These are phyloP conservation scores for Cochlearius cochlearius DNA, from an alignment of 2,113 vertebrate genomes.

Conservation along the genomic window DNA sequence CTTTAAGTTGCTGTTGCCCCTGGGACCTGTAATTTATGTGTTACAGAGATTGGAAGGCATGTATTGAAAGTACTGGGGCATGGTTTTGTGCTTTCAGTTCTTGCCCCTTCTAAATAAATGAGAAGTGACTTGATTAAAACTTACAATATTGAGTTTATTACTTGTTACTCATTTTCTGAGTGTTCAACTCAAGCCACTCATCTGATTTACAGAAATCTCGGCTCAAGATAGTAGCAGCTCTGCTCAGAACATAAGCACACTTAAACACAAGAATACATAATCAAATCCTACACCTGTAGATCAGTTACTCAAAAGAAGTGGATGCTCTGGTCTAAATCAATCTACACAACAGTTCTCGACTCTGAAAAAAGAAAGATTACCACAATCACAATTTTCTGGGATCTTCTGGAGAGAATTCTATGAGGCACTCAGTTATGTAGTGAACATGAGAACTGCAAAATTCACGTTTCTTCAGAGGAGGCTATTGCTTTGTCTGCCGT, in stretches of 20 bases:
- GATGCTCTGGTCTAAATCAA: not conserved
- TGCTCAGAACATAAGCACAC: not conserved
- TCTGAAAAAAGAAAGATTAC: not conserved
- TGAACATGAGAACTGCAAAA: not conserved
- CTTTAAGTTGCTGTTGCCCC: not conserved
- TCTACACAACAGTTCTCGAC: not conserved
- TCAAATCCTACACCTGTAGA: not conserved
- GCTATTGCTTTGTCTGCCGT: not conserved
- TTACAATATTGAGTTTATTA: not conserved
- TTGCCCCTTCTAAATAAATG: not conserved
- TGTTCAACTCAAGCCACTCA: not conserved
- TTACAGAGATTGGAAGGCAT: not conserved
- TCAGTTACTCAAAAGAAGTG: not conserved
- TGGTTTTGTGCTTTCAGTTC: not conserved
- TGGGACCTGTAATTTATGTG: not conserved
- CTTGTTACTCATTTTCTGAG: not conserved
- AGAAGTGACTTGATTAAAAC: not conserved
- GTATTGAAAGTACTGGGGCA: not conserved
- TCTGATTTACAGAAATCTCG: not conserved
- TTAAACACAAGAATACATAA: not conserved
- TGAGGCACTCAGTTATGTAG: not conserved
- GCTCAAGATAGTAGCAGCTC: not conserved
- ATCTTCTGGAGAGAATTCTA: not conserved
- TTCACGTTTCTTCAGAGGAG: not conserved
- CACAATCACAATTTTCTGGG: not conserved